These are phyloP conservation scores for Chaetodon auriga DNA, from an alignment of 2,113 vertebrate species.

Conservation along the genomic window DNA sequence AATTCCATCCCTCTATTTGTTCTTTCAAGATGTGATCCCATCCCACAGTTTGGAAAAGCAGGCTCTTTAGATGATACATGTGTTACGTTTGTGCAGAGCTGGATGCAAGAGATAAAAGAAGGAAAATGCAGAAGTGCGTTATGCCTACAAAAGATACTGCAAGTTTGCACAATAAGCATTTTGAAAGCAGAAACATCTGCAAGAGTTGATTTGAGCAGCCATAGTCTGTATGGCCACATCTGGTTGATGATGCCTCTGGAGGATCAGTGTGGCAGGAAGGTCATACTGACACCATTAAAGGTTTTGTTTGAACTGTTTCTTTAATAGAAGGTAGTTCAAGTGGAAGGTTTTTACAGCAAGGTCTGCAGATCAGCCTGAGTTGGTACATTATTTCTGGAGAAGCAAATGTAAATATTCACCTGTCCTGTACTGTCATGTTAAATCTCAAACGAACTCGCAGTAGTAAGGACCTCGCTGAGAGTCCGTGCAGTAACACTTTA, in stretches of 20 bases:
- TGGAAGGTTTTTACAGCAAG: constrained; percentile 6
- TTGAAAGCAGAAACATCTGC: constrained; percentile 32
- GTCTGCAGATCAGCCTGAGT: not conserved
- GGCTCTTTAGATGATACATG: constrained; percentile 19
- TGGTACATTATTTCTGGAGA: not conserved
- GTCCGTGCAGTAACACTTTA: not conserved
- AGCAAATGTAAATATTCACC: not conserved
- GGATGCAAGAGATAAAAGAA: constrained; percentile 20
- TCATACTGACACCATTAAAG: constrained; percentile 24
- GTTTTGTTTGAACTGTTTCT: constrained; percentile 11
- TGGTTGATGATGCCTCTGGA: constrained; percentile 7
- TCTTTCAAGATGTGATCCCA: constrained; percentile 46
- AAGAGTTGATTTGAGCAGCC: not conserved
- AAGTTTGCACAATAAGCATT: constrained; percentile 3
- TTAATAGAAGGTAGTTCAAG: not conserved
- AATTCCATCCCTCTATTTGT: constrained; percentile 73
- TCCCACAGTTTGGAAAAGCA: constrained; percentile 28
- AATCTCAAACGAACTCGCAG: not conserved
- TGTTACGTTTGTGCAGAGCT: constrained; percentile 24
- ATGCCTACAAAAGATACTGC: constrained; percentile 9
- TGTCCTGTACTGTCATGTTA: not conserved
- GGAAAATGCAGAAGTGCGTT: constrained; percentile 42
- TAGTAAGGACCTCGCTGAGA: not conserved
- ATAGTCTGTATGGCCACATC: constrained; percentile 11
- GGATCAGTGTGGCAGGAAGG: constrained; percentile 26